Evolutionary conservation across 2,888 invertebrate genomes (phyloP).

Genomic region (Synergus japonicus): DNA sequence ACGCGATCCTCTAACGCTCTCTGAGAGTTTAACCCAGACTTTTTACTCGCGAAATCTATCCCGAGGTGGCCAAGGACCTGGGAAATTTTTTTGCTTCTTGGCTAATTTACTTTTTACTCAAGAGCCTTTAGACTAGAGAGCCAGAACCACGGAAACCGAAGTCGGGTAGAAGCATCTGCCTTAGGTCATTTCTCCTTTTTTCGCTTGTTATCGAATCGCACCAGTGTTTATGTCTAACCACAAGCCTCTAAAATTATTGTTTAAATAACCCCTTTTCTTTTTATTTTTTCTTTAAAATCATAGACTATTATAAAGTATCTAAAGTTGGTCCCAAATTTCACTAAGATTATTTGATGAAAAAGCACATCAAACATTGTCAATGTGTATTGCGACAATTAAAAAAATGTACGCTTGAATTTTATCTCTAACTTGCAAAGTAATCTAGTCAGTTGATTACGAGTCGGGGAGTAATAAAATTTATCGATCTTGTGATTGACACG

Average conservation of each 20-base stretch:
- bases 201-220: neutral
- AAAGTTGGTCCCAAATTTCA: neutral
- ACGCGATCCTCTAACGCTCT: slow-evolving; percentile 30
- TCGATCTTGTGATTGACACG: neutral
- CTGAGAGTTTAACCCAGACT: slow-evolving; percentile 26
- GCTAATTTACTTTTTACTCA: slow-evolving; percentile 33
- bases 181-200: slow-evolving; percentile 3
- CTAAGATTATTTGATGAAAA: neutral
- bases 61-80: slow-evolving; percentile 13
- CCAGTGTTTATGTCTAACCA: slow-evolving; percentile 1
- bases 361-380: neutral
- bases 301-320: neutral
- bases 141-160: slow-evolving; percentile 8
- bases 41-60: slow-evolving; percentile 22
- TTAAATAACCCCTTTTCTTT: neutral
- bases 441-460: neutral
- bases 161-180: slow-evolving; percentile 19
- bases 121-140: neutral
- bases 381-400: neutral
- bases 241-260: slow-evolving; percentile 3
- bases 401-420: neutral
- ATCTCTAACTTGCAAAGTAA: neutral
- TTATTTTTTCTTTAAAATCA: neutral
- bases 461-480: neutral
- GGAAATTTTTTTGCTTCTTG: slow-evolving; percentile 16